phyloP scores from a whole-genome alignment of 1,140 invertebrate species.

The Drosophila aff. region DNA sequence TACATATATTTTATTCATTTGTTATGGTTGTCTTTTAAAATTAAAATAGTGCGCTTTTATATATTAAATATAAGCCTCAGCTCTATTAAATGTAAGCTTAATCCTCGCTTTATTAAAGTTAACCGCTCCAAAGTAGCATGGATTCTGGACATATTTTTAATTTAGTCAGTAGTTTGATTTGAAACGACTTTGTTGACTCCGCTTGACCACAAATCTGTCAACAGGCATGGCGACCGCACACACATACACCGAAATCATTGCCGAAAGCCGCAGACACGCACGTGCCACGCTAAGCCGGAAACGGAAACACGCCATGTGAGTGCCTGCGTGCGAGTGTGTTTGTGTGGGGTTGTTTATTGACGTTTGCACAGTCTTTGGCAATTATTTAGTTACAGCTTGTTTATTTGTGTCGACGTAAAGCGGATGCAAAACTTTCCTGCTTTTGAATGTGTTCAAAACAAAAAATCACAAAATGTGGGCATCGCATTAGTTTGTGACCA shows the following conservation, averaged over 20 bases:
- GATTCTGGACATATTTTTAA: slow-evolving; percentile 11
- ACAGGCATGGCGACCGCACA: slow-evolving; percentile 43
- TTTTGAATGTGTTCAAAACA: slow-evolving; percentile 49
- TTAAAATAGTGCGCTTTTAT: too few relatives aligned
- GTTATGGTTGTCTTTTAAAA: too few relatives aligned
- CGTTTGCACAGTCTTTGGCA: slow-evolving; percentile 60
- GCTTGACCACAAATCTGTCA: slow-evolving; percentile 74
- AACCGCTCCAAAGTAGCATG: background rate
- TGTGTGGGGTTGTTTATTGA: slow-evolving; percentile 44
- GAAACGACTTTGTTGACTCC: slow-evolving; percentile 65
- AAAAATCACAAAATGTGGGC: slow-evolving; percentile 4
- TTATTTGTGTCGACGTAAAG: slow-evolving; percentile 32
- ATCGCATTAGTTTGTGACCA: slow-evolving; percentile 32
- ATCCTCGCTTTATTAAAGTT: slow-evolving; percentile 5
- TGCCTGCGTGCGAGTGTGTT: slow-evolving; percentile 13
- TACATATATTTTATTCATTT: too few relatives aligned
- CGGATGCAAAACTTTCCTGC: slow-evolving; percentile 70
- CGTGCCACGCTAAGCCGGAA: slow-evolving; percentile 65
- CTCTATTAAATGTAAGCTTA: too few relatives aligned
- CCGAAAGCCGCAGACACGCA: slow-evolving; percentile 64
- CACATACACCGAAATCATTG: slow-evolving; percentile 29
- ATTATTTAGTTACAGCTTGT: slow-evolving; percentile 62
- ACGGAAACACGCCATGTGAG: slow-evolving; percentile 53
- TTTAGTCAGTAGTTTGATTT: slow-evolving; percentile 53
- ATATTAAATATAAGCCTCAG: too few relatives aligned